Evolutionary conservation across 2,888 invertebrate genomes (phyloP).

Genomic region (Drosophila nr. perissopoda): DNA sequence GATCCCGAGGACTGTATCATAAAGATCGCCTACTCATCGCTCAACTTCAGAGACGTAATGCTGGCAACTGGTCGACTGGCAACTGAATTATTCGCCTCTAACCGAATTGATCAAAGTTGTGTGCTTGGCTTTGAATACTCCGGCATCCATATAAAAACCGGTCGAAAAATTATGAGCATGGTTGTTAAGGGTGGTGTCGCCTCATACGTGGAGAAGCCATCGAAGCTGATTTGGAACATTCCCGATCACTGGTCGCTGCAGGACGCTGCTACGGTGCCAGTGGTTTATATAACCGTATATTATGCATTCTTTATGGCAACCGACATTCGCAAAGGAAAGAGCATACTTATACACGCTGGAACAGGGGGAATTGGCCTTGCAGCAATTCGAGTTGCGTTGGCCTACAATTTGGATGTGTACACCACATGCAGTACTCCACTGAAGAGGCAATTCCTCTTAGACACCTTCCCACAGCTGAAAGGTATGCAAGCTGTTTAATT

Average conservation of each 20-base stretch:
- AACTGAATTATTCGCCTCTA: constrained; percentile 91
- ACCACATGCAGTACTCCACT: constrained; percentile 90
- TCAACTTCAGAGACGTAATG: constrained; percentile 98
- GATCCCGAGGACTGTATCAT: constrained; percentile 86
- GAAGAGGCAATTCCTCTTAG: constrained; percentile 88
- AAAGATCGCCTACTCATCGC: constrained; percentile 88
- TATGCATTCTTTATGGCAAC: constrained; percentile 85
- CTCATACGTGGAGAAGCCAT: constrained; percentile 82
- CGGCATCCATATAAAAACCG: constrained; percentile 87
- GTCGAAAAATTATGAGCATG: constrained; percentile 89
- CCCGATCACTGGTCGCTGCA: constrained; percentile 90
- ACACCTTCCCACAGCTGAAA: constrained; percentile 86
- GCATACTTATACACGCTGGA: constrained; percentile 87
- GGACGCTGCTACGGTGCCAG: constrained; percentile 92
- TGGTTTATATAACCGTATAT: constrained; percentile 90
- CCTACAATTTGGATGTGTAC: constrained; percentile 88
- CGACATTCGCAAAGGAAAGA: constrained; percentile 83
- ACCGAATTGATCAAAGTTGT: constrained; percentile 88
- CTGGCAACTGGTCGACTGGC: constrained; percentile 95
- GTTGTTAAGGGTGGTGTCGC: constrained; percentile 86
- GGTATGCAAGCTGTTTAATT: constrained; percentile 81
- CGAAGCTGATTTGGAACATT: constrained; percentile 87
- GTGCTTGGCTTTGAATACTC: constrained; percentile 90
- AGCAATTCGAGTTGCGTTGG: constrained; percentile 90
- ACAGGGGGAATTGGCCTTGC: constrained; percentile 92